Base-by-base conservation (phyloP, 2,113 vertebrate species). In the Sarotherodon lohbergeri region DNA sequence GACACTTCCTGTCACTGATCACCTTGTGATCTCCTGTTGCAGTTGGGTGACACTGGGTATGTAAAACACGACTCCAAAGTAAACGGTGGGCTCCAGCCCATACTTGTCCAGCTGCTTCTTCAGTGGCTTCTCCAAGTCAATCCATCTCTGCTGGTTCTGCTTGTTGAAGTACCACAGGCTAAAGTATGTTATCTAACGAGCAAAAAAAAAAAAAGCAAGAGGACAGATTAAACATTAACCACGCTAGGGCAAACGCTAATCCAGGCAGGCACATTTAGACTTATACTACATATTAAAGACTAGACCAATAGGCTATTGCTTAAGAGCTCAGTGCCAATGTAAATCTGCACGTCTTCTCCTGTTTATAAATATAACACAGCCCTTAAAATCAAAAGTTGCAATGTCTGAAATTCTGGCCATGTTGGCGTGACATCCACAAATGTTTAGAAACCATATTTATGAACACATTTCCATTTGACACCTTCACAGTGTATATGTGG, bases 21-120 rank as follows among this genome's bases (percentile, higher is more conserved):
- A 99, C 98, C 98, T 98, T 94, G 99, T 99, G 92, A 99, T 98
- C 93, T 99, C 98, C 95, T 99, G 98, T 92, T 99, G 98, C 92
- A 99, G 97, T 82, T 99, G 98, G 39, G 96, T 96, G 41, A 98
- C 97, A 6, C 96, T 97, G 85, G 98, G 98, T 94, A 99, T 97
- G 66, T 99, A 99, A 94, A 98, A 99, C 78, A 99, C 97, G 56
- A 99, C 98, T 84, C 99, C 98, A 88, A 99, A 99, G 93, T 99
- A 99, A 89, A 99, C 97, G 1, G 98, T 99, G n/a, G 99, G 97
- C 84, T 99, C 99, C 95, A 97, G 66, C 3, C 98, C 98, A 3
- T 99, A 97, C 93, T 99, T 99, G 92, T 99, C 98, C 88, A 99
- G 96, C 94, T 99, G 99, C 93, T 99, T 99, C 96, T 99, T 99